Base-by-base conservation (phyloP, 2,888 invertebrate genomes). In the Pilophorus perplexus region DNA sequence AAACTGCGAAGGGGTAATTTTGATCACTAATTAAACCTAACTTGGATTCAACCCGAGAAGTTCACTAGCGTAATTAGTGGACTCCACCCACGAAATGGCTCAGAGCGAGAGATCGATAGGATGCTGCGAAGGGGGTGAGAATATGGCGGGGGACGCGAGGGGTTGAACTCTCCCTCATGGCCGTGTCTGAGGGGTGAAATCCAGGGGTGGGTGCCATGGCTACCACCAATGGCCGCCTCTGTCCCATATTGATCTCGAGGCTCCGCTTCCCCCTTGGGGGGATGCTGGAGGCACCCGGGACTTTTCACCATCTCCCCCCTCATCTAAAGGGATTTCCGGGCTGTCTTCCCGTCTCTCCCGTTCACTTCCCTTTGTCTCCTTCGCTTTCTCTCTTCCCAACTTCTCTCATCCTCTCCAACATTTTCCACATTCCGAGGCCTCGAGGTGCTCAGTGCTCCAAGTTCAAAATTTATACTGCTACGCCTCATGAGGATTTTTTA, bases 161-260 rank as follows among this genome's bases (percentile, higher is more conserved):
- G n/a, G 46, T 46, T 22, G 46, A 16, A 14, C 42, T 16, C 42
- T 18, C 14, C n/a, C n/a, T n/a, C n/a, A n/a, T n/a, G n/a, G n/a
- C n/a, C n/a, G n/a, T n/a, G n/a, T 18, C 42, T 2, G 14, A 33
- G 33, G 33, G 33, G 33, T 8, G 33, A 12, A 33, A 8, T 33
- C 6, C 33, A 33, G 33, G 33, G 33, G 33, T 33, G 33, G 59
- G 38, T 25, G 40, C 44, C 42, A 59, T 59, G 59, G 44, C 59
- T 40, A 59, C 59, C 25, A 44, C 59, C 59, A 59, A 59, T 59
- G 59, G 59, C 59, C 59, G 59, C 33, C 55, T 14, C n/a, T 23
- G 23, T 38, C 59, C 59, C 59, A 40, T 59, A 59, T 59, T 59
- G 59, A 59, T 59, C 59, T 1, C 18, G 23, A 28, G n/a, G 52